Evolutionary conservation across 1,140 invertebrate genomes (phyloP).

Genomic region (Littorina saxatilis): DNA sequence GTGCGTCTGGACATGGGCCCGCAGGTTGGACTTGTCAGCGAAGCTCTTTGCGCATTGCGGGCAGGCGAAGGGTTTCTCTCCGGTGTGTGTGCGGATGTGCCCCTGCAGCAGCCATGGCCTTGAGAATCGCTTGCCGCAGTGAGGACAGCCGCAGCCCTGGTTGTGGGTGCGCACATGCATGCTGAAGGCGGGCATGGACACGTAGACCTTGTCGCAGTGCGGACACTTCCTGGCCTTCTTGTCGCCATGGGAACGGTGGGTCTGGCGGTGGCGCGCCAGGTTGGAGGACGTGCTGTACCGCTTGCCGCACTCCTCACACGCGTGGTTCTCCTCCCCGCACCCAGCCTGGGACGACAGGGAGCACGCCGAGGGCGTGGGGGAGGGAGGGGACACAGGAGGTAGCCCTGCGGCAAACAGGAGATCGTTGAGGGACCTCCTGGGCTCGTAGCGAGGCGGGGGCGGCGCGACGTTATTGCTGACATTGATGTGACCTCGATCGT

Average conservation of each 20-base stretch:
- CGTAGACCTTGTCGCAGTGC: constrained; percentile 95
- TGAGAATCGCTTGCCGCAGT: constrained; percentile 98
- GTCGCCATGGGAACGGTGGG: constrained; percentile 71
- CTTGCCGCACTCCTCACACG: constrained; percentile 74
- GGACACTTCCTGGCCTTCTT: constrained; percentile 83
- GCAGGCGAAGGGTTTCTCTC: constrained; percentile 98
- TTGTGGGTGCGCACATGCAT: constrained; percentile 98
- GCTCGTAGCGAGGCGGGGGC: constrained; percentile 18
- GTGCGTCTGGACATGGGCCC: constrained; percentile 99
- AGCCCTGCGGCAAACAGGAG: constrained; percentile 37
- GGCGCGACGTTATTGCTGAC: not conserved
- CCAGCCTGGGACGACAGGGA: constrained; percentile 43
- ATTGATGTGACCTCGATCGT: not conserved
- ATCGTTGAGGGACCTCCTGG: constrained; percentile 45
- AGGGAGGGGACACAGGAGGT: constrained; percentile 2
- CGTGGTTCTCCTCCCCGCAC: constrained; percentile 48
- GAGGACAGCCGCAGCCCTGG: constrained; percentile 92
- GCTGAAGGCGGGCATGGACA: constrained; percentile 97
- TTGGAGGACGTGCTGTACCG: constrained; percentile 75
- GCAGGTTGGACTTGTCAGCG: constrained; percentile 96
- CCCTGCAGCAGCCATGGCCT: constrained; percentile 96
- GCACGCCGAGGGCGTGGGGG: constrained; percentile 24
- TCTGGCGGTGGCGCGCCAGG: constrained; percentile 74
- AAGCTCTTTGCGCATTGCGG: constrained; percentile 98
- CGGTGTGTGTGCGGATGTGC: constrained; percentile 96